Percentiles rank a stretch among this genome's conserved stretches.
Evolutionary conservation across 2,797 vertebrate species (phyloP).

Genomic region (Galago senegalensis): DNA sequence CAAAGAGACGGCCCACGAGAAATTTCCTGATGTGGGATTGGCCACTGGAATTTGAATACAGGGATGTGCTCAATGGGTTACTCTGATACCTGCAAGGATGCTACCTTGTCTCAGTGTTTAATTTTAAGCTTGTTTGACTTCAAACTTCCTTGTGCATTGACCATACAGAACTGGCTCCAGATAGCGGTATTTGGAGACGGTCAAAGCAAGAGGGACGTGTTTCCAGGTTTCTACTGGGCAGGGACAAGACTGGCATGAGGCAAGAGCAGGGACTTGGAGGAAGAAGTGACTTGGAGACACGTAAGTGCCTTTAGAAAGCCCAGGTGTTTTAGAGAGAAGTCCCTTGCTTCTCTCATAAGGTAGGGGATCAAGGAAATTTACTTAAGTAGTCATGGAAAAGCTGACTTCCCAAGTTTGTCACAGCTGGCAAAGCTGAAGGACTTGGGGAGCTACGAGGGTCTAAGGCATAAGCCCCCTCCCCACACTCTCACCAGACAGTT

Average conservation of each 20-base stretch:
- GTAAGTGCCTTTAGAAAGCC: background rate
- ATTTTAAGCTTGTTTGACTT: constrained; percentile 40
- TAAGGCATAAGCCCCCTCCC: rapidly evolving
- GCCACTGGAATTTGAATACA: background rate
- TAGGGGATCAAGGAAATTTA: background rate
- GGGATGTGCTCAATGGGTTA: background rate
- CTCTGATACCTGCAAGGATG: background rate
- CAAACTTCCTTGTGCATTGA: background rate
- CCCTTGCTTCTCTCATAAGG: background rate
- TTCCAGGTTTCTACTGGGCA: background rate
- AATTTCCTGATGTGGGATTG: background rate
- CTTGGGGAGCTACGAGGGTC: background rate
- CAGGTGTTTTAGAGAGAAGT: background rate
- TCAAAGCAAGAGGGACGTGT: background rate
- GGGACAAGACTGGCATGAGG: background rate
- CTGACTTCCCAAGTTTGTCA: background rate
- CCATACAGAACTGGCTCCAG: background rate
- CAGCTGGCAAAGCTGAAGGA: background rate
- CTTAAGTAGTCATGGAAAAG: background rate
- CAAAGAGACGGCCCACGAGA: background rate
- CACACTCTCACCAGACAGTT: rapidly evolving
- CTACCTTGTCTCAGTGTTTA: background rate
- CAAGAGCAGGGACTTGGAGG: background rate
- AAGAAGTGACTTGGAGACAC: background rate
- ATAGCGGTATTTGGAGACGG: background rate